Percentiles rank a stretch among this genome's conserved stretches.
These are phyloP conservation scores for Galemys pyrenaicus DNA, from an alignment of 2,113 vertebrate species.

Conservation along the genomic window DNA sequence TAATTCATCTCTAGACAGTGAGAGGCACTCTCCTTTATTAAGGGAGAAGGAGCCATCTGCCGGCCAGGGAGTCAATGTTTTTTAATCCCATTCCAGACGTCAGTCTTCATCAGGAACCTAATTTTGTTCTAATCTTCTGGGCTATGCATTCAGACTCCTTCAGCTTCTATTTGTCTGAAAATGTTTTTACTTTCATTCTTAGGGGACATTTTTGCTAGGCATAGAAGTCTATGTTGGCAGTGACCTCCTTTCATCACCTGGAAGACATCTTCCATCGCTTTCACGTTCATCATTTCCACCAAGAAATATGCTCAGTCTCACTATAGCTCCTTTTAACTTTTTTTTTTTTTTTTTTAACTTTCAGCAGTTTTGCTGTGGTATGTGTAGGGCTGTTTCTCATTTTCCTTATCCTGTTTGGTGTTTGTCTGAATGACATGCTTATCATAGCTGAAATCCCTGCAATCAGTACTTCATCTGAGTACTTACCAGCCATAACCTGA, in stretches of 20 bases:
- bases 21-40: neutral
- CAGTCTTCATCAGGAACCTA: neutral
- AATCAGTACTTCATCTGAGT: neutral
- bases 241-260: accelerated
- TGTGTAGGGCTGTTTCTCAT: accelerated
- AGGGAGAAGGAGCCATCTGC: neutral
- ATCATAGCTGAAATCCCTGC: neutral
- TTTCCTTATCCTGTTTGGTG: neutral
- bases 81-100: neutral
- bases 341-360: neutral
- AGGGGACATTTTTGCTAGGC: accelerated
- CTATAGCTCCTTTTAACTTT: neutral
- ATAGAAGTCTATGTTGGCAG: neutral
- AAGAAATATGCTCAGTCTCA: no score
- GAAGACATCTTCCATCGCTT: neutral
- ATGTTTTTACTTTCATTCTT: neutral
- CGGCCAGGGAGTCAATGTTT: neutral
- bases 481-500: neutral
- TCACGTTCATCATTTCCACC: accelerated
- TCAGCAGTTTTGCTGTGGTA: neutral
- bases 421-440: neutral
- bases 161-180: no score
- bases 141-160: neutral
- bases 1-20: neutral
- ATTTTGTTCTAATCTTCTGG: neutral